Conservation (phyloP, 2,888 invertebrate species). For the Leucophenga montana region DNA sequence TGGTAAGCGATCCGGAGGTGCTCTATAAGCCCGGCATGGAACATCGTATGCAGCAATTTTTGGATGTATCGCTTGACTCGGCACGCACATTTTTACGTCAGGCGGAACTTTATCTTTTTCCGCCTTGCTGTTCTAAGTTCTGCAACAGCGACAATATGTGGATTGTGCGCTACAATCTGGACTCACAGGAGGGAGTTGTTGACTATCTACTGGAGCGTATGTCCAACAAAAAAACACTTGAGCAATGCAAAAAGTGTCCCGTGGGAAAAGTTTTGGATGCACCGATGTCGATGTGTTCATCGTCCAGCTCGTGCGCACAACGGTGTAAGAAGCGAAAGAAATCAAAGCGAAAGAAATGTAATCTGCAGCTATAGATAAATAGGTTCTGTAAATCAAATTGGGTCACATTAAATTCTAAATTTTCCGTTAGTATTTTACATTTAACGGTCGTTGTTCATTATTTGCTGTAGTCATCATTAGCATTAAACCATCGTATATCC, state of each 20-base stretch:
- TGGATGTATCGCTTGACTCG: constrained; percentile 5
- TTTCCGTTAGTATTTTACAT: too few species aligned
- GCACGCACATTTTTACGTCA: constrained; percentile 14
- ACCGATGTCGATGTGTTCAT: neutral
- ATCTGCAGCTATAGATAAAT: too few species aligned
- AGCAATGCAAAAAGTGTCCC: neutral
- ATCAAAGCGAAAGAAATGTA: too few species aligned
- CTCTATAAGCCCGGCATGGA: neutral
- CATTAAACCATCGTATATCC: too few species aligned
- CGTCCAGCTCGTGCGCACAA: too few species aligned
- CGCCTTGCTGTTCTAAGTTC: neutral
- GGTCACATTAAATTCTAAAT: too few species aligned
- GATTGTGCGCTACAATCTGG: constrained; percentile 13
- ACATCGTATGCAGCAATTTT: constrained; percentile 6
- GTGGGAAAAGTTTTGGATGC: too few species aligned
- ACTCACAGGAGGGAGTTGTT: neutral
- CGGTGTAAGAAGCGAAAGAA: too few species aligned
- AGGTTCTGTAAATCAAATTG: too few species aligned
- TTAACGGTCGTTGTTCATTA: too few species aligned
- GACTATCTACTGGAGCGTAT: neutral
- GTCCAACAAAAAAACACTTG: neutral
- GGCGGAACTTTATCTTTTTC: constrained; percentile 3
- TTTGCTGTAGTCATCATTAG: too few species aligned
- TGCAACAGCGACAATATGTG: constrained; percentile 16
- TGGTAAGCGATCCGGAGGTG: neutral